A percentile compares a stretch with the other conserved stretches of the same genome.
phyloP scores from a whole-genome alignment of 2,888 invertebrate species.

The Stenodera caucasica region DNA sequence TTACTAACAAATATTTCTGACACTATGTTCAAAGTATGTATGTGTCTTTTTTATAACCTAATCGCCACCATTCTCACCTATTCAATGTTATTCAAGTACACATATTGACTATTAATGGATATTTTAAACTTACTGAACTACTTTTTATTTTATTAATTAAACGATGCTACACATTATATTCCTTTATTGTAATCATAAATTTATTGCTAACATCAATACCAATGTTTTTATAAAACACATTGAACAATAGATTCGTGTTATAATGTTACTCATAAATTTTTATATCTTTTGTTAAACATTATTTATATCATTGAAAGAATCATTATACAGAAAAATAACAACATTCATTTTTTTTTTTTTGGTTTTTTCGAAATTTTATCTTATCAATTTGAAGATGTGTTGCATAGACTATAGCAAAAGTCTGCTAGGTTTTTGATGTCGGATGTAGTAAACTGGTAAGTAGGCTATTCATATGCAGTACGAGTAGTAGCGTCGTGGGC shows the following conservation, averaged over 20 bases:
- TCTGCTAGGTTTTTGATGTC: slow-evolving; percentile 29
- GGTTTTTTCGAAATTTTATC: not conserved
- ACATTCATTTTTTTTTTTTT: not conserved
- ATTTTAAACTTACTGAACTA: slow-evolving; percentile 2
- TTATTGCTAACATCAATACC: slow-evolving; percentile 12
- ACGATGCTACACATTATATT: slow-evolving; percentile 12
- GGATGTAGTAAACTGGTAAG: slow-evolving; percentile 34
- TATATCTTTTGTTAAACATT: slow-evolving; percentile 13
- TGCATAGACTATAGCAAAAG: slow-evolving; percentile 17
- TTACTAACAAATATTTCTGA: slow-evolving; percentile 42
- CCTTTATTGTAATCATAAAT: slow-evolving; percentile 22
- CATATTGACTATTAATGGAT: slow-evolving; percentile 18
- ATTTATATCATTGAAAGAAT: slow-evolving; percentile 8
- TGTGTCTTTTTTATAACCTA: slow-evolving; percentile 32
- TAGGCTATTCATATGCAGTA: slow-evolving; percentile 45
- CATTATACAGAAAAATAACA: not conserved
- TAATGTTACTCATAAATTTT: slow-evolving; percentile 15
- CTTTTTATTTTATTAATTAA: slow-evolving; percentile 14
- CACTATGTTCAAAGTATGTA: slow-evolving; percentile 35
- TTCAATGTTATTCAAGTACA: slow-evolving; percentile 14
- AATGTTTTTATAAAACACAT: not conserved
- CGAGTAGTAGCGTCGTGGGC: slow-evolving; percentile 39
- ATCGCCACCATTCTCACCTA: slow-evolving; percentile 27
- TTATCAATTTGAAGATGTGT: slow-evolving; percentile 27
- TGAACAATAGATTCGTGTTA: slow-evolving; percentile 16